A percentile compares a stretch with the other conserved stretches of the same genome.
These are phyloP conservation scores for Lycodopsis pacificus DNA, from an alignment of 2,797 vertebrate genomes.

Conservation along the genomic window DNA sequence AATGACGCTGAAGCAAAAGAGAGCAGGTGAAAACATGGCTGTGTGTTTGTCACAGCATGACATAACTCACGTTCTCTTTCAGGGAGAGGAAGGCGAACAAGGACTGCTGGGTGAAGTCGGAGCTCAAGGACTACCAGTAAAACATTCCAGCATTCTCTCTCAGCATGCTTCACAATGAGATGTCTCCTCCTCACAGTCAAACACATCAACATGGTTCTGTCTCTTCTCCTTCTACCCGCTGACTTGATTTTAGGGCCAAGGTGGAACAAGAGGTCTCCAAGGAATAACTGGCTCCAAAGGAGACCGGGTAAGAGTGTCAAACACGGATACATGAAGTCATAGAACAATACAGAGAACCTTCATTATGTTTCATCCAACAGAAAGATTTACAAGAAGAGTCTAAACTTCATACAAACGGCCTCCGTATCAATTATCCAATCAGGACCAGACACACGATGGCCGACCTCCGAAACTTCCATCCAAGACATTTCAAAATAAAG, in stretches of 20 bases:
- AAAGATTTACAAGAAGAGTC: no score
- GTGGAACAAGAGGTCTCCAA: constrained; percentile 89
- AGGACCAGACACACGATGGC: not conserved
- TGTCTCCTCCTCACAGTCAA: constrained; percentile 6
- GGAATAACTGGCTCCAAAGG: constrained; percentile 91
- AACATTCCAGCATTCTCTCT: constrained; percentile 74
- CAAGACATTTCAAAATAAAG: constrained; percentile 29
- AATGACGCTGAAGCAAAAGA: not conserved
- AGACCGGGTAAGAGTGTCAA: constrained; percentile 87
- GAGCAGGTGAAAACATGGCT: not conserved
- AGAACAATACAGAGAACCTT: no score
- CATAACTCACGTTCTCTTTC: constrained; percentile 37
- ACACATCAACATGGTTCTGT: constrained; percentile 52
- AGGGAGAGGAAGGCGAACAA: constrained; percentile 96
- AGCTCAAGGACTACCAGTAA: constrained; percentile 93
- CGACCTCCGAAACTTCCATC: not conserved
- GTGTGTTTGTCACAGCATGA: not conserved
- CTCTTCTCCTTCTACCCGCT: constrained; percentile 56
- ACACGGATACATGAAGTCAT: not conserved
- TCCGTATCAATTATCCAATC: not conserved
- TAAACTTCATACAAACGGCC: no score
- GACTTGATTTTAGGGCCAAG: constrained; percentile 86
- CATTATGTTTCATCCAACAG: no score
- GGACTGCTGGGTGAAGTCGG: constrained; percentile 89
- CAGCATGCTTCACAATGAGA: not conserved